These are phyloP conservation scores for Phallusia fumigata DNA, from an alignment of 23 tunicate species.

Conservation along the genomic window DNA sequence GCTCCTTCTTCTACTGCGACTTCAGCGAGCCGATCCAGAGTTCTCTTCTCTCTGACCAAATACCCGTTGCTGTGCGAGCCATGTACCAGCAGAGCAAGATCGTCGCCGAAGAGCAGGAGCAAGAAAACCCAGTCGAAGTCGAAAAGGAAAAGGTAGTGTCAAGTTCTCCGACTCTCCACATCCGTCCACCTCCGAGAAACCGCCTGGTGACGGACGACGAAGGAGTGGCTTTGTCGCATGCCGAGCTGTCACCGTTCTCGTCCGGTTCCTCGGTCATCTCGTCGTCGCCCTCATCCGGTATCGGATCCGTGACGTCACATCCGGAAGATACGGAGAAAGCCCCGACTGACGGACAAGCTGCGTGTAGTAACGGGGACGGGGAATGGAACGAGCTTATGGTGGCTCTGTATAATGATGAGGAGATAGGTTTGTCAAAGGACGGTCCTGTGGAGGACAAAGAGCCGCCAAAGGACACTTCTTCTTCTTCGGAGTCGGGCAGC, in stretches of 20 bases:
- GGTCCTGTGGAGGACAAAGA: neutral
- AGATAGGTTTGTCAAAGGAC: neutral
- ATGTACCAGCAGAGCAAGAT: constrained; percentile 35
- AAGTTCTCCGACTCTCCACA: neutral
- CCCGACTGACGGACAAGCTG: neutral
- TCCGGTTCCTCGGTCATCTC: constrained; percentile 45
- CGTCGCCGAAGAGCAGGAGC: neutral
- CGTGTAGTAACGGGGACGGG: constrained; percentile 10
- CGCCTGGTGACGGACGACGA: constrained; percentile 32
- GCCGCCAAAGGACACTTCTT: neutral
- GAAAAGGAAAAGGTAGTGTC: neutral
- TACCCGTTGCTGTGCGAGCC: constrained; percentile 38
- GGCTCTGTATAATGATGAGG: constrained; percentile 16
- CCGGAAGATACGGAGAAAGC: neutral
- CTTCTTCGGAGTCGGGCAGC: neutral
- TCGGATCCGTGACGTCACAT: constrained; percentile 28
- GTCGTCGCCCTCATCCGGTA: constrained; percentile 62
- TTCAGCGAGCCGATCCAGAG: constrained; percentile 65
- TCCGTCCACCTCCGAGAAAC: neutral
- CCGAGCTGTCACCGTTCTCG: constrained; percentile 34
- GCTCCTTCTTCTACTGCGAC: constrained; percentile 52
- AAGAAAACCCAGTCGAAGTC: neutral
- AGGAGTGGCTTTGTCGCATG: constrained; percentile 27
- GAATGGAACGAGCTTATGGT: constrained; percentile 65
- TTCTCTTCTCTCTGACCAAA: constrained; percentile 47